phyloP scores from a whole-genome alignment of 2,797 vertebrate species.

The Acanthurus tractus region DNA sequence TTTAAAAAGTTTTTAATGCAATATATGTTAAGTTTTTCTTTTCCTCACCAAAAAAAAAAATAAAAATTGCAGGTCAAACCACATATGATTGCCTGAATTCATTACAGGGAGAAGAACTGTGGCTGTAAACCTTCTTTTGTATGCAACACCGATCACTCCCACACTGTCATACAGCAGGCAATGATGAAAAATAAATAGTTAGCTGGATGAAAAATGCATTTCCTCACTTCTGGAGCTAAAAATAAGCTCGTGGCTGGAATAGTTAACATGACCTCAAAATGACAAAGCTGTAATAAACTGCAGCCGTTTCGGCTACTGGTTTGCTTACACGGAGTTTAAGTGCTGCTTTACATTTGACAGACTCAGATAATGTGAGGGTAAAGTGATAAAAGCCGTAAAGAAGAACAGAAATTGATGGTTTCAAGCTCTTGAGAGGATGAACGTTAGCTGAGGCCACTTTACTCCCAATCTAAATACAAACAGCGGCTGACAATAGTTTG shows the following conservation, averaged over 20 bases:
- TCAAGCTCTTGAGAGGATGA: not conserved
- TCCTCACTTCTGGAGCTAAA: slow-evolving; percentile 40
- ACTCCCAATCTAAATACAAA: too few species aligned
- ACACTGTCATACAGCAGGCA: slow-evolving; percentile 26
- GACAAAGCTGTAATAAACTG: slow-evolving; percentile 45
- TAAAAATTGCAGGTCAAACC: not conserved
- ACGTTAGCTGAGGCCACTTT: too few species aligned
- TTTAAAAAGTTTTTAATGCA: not conserved
- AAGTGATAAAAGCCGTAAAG: not conserved
- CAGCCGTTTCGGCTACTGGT: slow-evolving; percentile 7
- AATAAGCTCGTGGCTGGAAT: slow-evolving; percentile 48
- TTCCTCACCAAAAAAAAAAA: not conserved
- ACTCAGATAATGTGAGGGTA: not conserved
- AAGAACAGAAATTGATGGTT: not conserved
- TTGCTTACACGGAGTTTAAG: slow-evolving; percentile 26
- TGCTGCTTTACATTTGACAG: not conserved
- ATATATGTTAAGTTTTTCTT: not conserved
- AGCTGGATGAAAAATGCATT: slow-evolving; percentile 64
- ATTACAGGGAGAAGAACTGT: not conserved
- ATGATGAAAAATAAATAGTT: slow-evolving; percentile 56
- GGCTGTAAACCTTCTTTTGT: slow-evolving; percentile 23
- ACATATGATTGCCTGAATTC: slow-evolving; percentile 7
- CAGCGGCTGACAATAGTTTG: too few species aligned
- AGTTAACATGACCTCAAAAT: slow-evolving; percentile 56
- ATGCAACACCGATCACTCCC: slow-evolving; percentile 19